Percentiles rank a stretch among this genome's conserved stretches.
Evolutionary conservation across 2,888 invertebrate species (phyloP).

Genomic region (Anaspis maculata): DNA sequence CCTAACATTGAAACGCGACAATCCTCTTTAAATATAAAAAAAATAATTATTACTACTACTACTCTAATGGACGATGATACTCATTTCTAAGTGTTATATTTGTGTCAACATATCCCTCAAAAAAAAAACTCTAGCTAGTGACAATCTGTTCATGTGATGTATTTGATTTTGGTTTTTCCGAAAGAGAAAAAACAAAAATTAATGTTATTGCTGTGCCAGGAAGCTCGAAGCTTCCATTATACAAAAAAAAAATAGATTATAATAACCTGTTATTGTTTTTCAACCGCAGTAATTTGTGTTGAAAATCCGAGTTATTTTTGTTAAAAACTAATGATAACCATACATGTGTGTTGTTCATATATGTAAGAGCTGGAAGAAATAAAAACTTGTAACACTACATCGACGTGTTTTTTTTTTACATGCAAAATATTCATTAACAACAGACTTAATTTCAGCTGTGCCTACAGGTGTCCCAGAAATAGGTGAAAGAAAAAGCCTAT

Average conservation of each 20-base stretch:
- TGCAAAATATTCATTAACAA: no score
- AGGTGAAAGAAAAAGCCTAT: no score
- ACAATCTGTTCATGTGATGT: constrained; percentile 41
- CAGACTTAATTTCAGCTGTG: no score
- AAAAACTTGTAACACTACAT: no score
- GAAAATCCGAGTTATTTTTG: constrained; percentile 38
- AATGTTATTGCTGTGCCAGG: constrained; percentile 28
- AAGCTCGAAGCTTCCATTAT: no score
- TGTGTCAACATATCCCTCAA: constrained; percentile 34
- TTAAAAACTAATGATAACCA: constrained; percentile 31
- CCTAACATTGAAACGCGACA: constrained; percentile 43
- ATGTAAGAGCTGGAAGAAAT: constrained; percentile 23
- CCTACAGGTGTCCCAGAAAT: no score
- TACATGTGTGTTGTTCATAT: constrained; percentile 39
- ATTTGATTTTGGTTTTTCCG: no score
- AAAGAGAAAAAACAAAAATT: constrained; percentile 11
- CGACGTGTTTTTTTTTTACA: no score
- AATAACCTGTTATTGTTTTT: no score
- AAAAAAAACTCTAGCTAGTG: constrained; percentile 32
- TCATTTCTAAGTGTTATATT: constrained; percentile 27
- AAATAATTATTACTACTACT: constrained; percentile 6
- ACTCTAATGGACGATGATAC: constrained; percentile 20
- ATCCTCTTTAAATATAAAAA: constrained; percentile 30
- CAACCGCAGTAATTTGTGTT: no score
- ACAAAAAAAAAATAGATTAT: no score